Evolutionary conservation across 2,113 vertebrate species (phyloP), one percentile per base, ranked within the genome.

Genomic region (Progne subis): DNA sequence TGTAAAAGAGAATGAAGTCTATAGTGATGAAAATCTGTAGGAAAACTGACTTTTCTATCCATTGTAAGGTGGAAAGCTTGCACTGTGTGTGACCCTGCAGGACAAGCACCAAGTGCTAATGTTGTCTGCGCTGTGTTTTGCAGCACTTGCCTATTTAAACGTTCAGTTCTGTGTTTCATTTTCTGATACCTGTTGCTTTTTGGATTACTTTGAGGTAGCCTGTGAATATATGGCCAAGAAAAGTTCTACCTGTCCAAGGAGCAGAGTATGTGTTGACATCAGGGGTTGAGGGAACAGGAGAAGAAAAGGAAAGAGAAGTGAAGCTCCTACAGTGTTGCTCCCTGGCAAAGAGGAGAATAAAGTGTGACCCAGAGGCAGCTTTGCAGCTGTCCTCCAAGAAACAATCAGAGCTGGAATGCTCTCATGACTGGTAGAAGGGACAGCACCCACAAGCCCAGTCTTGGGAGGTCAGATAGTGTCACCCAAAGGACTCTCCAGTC

Each of bases 11-110:
- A 41, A 25, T 19, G 20, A 12, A 29, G 21, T 28, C 47, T 43
- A 0, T 25, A 47, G 6, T 39, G 52, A 49, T 3, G 3, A 8
- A 79, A 53, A 5, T 16, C 28, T 83, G n/a, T 9, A 65, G 68
- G 32, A 21, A 68, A 83, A 24, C 9, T 8, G 67, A 6, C 7
- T 83, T 78, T 44, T 39, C 29, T 46, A 1, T 18, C 9, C 6
- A 0, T 25, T 41, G 5, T 16, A 18, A 46, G 55, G 8, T 50
- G 63, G 39, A 53, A 63, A 37, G 21, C 9, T 16, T 29, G 12
- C 24, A 0, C n/a, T 50, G 13, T 18, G 49, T 31, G 37, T 41
- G 44, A 61, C 19, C 9, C 1, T 1, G 2, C 41, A 46, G 26
- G 65, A 28, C 21, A 20, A 12, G 24, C 28, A 43, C 32, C 34